These are phyloP conservation scores for Apodemus sylvaticus DNA, from an alignment of 2,113 vertebrate species.

Conservation along the genomic window DNA sequence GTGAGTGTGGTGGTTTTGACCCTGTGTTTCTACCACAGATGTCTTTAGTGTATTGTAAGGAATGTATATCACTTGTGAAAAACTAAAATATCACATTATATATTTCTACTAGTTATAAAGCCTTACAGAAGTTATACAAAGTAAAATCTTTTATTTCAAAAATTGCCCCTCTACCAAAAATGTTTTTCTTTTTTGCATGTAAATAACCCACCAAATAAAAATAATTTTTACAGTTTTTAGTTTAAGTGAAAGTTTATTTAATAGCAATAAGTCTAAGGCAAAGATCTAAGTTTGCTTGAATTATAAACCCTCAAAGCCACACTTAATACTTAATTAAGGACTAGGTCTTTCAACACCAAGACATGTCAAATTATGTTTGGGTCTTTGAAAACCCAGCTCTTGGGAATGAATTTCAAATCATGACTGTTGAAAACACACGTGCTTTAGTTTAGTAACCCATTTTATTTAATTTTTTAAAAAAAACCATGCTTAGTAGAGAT, in stretches of 20 bases:
- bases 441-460: conserved; percentile 1
- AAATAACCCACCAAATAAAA: conserved; percentile 30
- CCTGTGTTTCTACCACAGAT: conserved; percentile 37
- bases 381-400: conserved; percentile 31
- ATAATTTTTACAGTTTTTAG: neutral
- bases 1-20: conserved; percentile 31
- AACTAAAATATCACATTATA: conserved; percentile 55
- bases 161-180: neutral
- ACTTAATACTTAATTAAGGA: conserved; percentile 19
- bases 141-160: conserved; percentile 46
- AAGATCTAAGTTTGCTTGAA: conserved; percentile 41
- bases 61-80: conserved; percentile 24
- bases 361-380: conserved; percentile 28
- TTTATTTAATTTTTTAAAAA: neutral
- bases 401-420: neutral
- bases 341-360: conserved; percentile 24
- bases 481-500: conserved; percentile 18
- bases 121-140: conserved; percentile 34
- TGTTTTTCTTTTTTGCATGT: neutral
- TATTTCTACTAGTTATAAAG: conserved; percentile 26
- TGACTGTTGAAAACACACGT: neutral
- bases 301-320: neutral
- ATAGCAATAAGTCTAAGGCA: conserved; percentile 27
- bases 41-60: conserved; percentile 4
- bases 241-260: conserved; percentile 55